phyloP scores from a whole-genome alignment of 2,113 vertebrate genomes.

The Oncorhynchus masou region DNA sequence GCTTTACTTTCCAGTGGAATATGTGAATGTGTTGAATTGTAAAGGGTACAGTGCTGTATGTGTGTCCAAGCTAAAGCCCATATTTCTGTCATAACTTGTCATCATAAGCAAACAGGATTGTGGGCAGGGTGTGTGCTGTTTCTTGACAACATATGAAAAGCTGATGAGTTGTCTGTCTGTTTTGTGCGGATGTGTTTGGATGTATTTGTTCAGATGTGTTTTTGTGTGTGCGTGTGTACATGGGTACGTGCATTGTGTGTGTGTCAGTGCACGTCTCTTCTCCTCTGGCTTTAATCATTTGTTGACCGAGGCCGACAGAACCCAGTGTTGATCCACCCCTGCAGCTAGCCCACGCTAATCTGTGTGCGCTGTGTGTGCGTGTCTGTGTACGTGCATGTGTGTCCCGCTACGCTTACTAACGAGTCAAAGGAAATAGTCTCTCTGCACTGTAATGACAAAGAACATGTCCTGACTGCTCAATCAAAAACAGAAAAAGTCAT shows the following conservation, averaged over 20 bases:
- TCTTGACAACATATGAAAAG: conserved; percentile 63
- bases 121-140: conserved; percentile 21
- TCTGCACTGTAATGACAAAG: neutral
- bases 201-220: conserved; percentile 9
- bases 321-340: conserved; percentile 47
- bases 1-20: too few relatives aligned
- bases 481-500: conserved; percentile 45
- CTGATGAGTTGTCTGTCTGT: conserved; percentile 37
- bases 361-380: neutral
- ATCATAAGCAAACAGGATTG: conserved; percentile 3
- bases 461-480: conserved; percentile 17
- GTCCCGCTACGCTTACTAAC: neutral
- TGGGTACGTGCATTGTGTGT: neutral
- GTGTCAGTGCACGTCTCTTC: conserved; percentile 24
- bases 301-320: conserved; percentile 52
- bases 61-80: conserved; percentile 6
- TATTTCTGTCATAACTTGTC: conserved; percentile 12
- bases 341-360: conserved; percentile 48
- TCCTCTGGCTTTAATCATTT: conserved; percentile 70
- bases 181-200: neutral
- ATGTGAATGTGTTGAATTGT: neutral
- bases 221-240: conserved; percentile 14
- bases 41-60: neutral
- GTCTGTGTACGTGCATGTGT: neutral
- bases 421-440: neutral